These are phyloP conservation scores for Hyperopisus bebe DNA, from an alignment of 2,113 vertebrate genomes.

Conservation along the genomic window DNA sequence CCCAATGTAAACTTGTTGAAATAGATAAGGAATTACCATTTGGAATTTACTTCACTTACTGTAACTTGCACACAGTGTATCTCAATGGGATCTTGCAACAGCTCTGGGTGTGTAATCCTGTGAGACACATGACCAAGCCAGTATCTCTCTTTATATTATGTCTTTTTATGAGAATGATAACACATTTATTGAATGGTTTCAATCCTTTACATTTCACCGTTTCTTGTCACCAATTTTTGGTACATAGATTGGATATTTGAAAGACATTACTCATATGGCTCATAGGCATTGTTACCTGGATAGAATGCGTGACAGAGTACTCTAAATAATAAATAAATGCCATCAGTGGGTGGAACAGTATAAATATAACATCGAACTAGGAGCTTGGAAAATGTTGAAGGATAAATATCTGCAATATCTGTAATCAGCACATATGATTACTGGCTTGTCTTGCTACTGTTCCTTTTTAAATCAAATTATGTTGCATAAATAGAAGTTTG, in stretches of 20 bases:
- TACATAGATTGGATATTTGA: background rate
- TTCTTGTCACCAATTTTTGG: background rate
- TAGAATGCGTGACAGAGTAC: background rate
- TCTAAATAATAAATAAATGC: background rate
- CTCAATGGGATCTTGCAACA: background rate
- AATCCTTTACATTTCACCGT: background rate
- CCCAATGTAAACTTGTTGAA: background rate
- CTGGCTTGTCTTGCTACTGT: background rate
- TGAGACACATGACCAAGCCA: background rate
- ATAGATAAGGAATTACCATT: background rate
- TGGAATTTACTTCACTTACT: background rate
- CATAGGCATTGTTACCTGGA: background rate
- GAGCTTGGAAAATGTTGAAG: background rate
- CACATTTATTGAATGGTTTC: background rate
- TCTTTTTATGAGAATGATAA: background rate
- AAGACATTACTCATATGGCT: background rate
- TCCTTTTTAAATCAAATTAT: background rate
- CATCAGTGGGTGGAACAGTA: background rate
- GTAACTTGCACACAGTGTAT: background rate
- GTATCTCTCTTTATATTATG: background rate
- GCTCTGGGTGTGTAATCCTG: background rate
- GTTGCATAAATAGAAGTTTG: background rate
- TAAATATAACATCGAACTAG: background rate
- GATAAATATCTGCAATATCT: background rate
- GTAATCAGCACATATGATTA: background rate